Evolutionary conservation across 2,888 invertebrate genomes (phyloP), one percentile per base, ranked within the genome.

Genomic region (Plebejus argus): DNA sequence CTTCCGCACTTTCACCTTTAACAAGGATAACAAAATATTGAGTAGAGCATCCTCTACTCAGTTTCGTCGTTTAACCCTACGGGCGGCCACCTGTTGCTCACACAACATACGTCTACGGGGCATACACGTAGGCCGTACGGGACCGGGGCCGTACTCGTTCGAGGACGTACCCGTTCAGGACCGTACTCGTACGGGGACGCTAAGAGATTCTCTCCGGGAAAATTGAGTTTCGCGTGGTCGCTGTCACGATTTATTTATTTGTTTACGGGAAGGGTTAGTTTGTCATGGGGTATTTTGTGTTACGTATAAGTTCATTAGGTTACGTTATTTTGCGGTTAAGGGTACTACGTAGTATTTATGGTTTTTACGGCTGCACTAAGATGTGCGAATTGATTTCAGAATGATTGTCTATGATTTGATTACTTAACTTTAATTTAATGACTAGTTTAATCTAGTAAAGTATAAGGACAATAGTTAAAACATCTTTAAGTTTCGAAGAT

Each of bases 61-160:
- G 82, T 82, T 80, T 83, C 81, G 82, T 83, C 88, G 88, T 86
- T 92, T 93, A 93, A 93, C 93, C 93, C 93, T 92, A 93, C 92
- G 92, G 93, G 91, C 90, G 80, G 84, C 91, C 92, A 94, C 93
- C 92, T 93, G 93, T 93, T 93, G 92, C 88, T 82, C 83, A 84
- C 89, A 91, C 87, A 92, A 86, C 86, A 86, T 85, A 86, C 85
- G 80, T 83, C 85, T 84, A 86, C 87, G 87, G 87, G 86, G 86
- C 87, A 80, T 78, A 79, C 58, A 81, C 81, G 82, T 82, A 82
- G 81, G 82, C 82, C 28, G 66, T 66, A 28, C 66, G 12, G 66
- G 58, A 58, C 28, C 66, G 66, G 66, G 28, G 12, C 66, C 28
- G 76, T 35, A 53, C 76, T 79, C 81, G 76, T 80, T 80, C 83